Conservation (phyloP, 37 sponge, comb jelly and placozoan genomes). For the Amphimedon queenslandica region DNA sequence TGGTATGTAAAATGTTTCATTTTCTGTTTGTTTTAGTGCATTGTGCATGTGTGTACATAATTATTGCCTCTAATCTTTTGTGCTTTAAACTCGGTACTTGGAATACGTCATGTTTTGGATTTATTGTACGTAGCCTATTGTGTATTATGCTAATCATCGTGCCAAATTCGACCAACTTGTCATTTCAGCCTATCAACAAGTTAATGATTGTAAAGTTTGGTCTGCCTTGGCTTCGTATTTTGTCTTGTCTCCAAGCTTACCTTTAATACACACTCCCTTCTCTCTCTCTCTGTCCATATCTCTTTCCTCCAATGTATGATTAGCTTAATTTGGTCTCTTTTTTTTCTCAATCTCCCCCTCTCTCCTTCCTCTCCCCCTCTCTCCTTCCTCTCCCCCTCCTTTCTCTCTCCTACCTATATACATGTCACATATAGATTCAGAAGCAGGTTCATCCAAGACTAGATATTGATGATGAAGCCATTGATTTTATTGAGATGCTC, state of each 20-base stretch:
- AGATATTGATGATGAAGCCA: slow-evolving; percentile 70
- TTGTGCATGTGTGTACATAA: too few relatives aligned
- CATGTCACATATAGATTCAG: slow-evolving; percentile 75
- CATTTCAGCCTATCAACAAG: too few relatives aligned
- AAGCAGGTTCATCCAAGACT: slow-evolving; percentile 85
- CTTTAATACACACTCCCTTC: background rate
- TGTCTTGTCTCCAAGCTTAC: background rate
- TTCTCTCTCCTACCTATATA: background rate
- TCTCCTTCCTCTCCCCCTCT: background rate
- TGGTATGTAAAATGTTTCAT: too few relatives aligned
- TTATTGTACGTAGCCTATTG: too few relatives aligned
- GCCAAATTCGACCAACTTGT: too few relatives aligned
- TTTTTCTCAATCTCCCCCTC: background rate
- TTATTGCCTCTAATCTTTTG: too few relatives aligned
- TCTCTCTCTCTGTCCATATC: background rate
- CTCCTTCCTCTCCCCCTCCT: slow-evolving; percentile 7
- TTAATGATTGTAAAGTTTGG: background rate
- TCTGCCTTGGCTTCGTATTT: background rate
- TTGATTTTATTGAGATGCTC: slow-evolving; percentile 73
- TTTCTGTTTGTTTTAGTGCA: too few relatives aligned
- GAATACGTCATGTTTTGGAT: too few relatives aligned
- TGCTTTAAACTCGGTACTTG: too few relatives aligned
- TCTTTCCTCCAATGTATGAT: background rate
- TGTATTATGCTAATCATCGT: too few relatives aligned
- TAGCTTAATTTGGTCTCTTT: background rate